Evolutionary conservation across 2,113 vertebrate genomes (phyloP), one percentile per base, ranked within the genome.

Genomic region (Lagopus leucura): DNA sequence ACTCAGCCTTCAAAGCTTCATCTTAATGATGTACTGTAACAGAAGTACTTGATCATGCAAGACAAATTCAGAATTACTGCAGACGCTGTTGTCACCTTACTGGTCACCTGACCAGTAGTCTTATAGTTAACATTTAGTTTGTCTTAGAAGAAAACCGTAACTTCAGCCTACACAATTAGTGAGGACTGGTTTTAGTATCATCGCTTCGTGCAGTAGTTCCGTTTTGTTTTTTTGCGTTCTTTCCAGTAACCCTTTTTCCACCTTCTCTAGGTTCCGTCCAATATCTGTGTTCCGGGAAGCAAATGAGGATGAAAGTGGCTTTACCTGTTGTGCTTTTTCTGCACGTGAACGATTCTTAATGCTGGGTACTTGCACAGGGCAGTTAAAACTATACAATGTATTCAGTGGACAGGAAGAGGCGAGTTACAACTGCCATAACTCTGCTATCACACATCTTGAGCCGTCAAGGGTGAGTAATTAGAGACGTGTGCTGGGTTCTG

Each of bases 331-430:
- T 38, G 99, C 99, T 0, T 99, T 99, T 97, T 99, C 99, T 20
- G 99, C 99, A 13, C 98, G 99, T 36, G 99, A 99, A 93, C 98
- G 99, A 38, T 99, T 99, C 97, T 95, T 99, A 72, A 99, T 99
- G 99, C 97, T 99, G 21, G 99, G 99, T 54, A 99, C 99, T 8
- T 99, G 99, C 95, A 99, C 99, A 0, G 99, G 99, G 24, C 99
- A 99, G 96, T 96, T 99, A 78, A 99, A 99, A 93, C 98, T 99
- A 79, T 99, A 99, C 94, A 99, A 99, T 2, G 99, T 99, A 54
- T 99, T 99, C 75, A 99, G 98, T 82, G 99, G 99, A 24, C 99
- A 99, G 96, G 99, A 99, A 70, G 99, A 99, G 92, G 99, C 99
- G 89, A 99, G 99, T 94, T 99, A 99, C 95, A 99, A 98, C 96